phyloP scores from a whole-genome alignment of 2,797 vertebrate species.

The Cirrhinus mrigala region DNA sequence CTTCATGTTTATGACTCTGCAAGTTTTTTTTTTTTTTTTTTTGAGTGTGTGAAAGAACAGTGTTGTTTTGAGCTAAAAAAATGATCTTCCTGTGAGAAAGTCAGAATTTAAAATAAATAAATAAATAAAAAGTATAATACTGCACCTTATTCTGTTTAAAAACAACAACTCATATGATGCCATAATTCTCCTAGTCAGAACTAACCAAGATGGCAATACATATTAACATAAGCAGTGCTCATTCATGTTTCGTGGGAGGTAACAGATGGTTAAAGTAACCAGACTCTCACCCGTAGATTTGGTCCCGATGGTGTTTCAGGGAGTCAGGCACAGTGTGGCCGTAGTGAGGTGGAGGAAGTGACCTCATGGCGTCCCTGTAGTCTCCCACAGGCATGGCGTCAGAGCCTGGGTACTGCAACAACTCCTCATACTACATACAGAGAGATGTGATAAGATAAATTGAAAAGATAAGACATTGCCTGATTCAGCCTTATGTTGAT shows the following conservation, averaged over 20 bases:
- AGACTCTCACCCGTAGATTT: conserved; percentile 80
- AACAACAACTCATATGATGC: not conserved
- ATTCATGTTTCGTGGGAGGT: not conserved
- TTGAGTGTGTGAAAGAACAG: not conserved
- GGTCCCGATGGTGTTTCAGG: conserved; percentile 85
- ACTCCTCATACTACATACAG: conserved; percentile 81
- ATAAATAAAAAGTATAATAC: not conserved
- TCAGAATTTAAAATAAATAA: not conserved
- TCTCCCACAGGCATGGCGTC: conserved; percentile 81
- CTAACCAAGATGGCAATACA: not conserved
- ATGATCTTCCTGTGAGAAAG: not conserved
- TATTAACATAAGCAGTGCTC: not conserved
- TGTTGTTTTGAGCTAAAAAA: not conserved
- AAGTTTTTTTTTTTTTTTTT: not conserved
- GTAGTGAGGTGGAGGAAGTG: conserved; percentile 76
- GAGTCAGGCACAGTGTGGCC: conserved; percentile 78
- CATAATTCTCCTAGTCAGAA: not conserved
- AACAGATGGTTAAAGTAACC: conserved; percentile 31
- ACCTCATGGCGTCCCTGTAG: conserved; percentile 79
- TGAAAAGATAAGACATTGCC: conserved; percentile 58
- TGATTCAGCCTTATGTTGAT: conserved; percentile 17
- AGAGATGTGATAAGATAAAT: conserved; percentile 58
- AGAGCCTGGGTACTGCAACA: conserved; percentile 84
- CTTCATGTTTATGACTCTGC: not conserved
- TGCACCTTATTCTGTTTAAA: not conserved